phyloP scores from a whole-genome alignment of 2,113 vertebrate species.

The Trogon melanurus region DNA sequence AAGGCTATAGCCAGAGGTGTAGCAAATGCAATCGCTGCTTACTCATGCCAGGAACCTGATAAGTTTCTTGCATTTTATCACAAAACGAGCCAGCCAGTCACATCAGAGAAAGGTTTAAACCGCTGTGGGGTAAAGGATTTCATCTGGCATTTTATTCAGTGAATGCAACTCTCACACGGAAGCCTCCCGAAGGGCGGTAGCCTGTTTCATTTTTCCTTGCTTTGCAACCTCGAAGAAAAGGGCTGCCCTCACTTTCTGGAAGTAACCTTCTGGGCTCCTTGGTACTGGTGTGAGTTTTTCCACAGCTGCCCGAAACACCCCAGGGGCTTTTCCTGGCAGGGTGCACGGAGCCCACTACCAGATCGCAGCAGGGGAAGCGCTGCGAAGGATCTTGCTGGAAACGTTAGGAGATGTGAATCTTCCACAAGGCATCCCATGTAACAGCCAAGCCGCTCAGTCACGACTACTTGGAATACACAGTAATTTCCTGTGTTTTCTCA shows the following conservation, averaged over 20 bases:
- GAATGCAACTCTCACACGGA: neutral
- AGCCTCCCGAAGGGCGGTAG: neutral
- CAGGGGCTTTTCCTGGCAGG: constrained; percentile 49
- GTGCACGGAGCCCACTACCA: neutral
- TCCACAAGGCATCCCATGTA: constrained; percentile 65
- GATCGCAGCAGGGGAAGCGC: constrained; percentile 25
- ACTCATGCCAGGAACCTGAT: neutral
- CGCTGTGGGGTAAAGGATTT: neutral
- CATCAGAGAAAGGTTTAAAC: neutral
- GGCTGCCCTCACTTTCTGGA: neutral
- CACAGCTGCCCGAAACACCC: neutral
- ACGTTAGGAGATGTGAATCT: constrained; percentile 65
- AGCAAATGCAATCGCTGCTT: neutral
- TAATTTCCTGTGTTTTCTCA: constrained; percentile 78
- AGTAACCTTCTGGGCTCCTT: neutral
- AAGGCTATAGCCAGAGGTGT: neutral
- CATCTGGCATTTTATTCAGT: neutral
- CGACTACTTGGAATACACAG: constrained; percentile 75
- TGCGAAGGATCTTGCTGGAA: constrained; percentile 58
- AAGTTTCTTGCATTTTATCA: neutral
- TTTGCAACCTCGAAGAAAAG: neutral
- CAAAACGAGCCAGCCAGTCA: neutral
- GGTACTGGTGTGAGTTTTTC: neutral
- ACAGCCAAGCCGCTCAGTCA: constrained; percentile 74
- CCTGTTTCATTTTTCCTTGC: neutral